A percentile compares a stretch with the other conserved stretches of the same genome.
Conservation (phyloP, 1,140 invertebrate species). For the Scaptomyza montana region DNA sequence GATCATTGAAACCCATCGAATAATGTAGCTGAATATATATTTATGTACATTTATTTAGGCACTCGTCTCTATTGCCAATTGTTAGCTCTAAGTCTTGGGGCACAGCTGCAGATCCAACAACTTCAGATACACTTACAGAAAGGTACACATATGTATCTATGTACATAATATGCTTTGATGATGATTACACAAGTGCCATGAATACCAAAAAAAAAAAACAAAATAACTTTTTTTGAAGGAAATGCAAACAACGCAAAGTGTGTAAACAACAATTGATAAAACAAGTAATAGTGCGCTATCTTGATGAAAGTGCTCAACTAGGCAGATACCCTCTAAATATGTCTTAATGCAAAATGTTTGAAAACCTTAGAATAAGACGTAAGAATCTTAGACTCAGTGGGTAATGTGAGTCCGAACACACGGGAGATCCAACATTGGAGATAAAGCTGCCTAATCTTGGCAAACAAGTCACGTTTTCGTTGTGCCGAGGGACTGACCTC, state of each 20-base stretch:
- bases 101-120: conserved; percentile 14
- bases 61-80: conserved; percentile 18
- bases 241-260: conserved; percentile 71
- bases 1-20: background rate
- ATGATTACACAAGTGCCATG: conserved; percentile 76
- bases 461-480: too few relatives aligned
- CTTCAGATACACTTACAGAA: conserved; percentile 22
- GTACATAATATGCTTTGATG: conserved; percentile 22
- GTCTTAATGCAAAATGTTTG: background rate
- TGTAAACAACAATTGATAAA: conserved; percentile 65
- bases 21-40: background rate
- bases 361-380: too few relatives aligned
- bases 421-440: too few relatives aligned
- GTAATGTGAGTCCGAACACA: too few relatives aligned
- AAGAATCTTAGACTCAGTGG: too few relatives aligned
- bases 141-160: conserved; percentile 10
- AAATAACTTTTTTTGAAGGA: conserved; percentile 48
- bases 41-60: background rate
- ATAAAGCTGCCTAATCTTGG: too few relatives aligned
- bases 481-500: too few relatives aligned
- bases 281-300: background rate
- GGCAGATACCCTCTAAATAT: background rate
- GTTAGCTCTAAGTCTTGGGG: background rate
- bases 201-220: conserved; percentile 28
- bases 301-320: background rate